phyloP scores from a whole-genome alignment of 2,888 invertebrate species.

The Junonia oenone region DNA sequence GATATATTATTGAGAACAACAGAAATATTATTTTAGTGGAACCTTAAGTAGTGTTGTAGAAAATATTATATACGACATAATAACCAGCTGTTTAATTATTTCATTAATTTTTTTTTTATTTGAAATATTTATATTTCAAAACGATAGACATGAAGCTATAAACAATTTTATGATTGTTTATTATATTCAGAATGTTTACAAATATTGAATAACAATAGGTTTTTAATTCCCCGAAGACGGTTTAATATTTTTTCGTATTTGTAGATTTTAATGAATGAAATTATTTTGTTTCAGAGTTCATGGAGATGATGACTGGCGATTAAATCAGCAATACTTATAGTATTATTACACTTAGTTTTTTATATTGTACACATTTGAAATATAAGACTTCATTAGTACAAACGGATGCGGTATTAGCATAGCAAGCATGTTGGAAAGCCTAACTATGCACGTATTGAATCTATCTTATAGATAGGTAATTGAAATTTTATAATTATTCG shows the following conservation, averaged over 20 bases:
- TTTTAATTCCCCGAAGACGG: neutral
- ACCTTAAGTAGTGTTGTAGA: too few relatives aligned
- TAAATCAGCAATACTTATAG: constrained; percentile 67
- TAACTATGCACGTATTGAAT: constrained; percentile 36
- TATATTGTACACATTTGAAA: constrained; percentile 49
- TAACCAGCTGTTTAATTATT: too few relatives aligned
- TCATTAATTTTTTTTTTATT: too few relatives aligned
- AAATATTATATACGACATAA: too few relatives aligned
- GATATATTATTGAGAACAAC: too few relatives aligned
- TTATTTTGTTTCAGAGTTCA: constrained; percentile 85
- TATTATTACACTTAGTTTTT: constrained; percentile 53
- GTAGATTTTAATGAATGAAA: neutral
- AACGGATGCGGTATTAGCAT: constrained; percentile 73
- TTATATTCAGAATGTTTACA: too few relatives aligned
- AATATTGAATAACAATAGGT: neutral
- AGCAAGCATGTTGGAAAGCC: constrained; percentile 31
- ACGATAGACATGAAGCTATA: too few relatives aligned
- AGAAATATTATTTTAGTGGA: too few relatives aligned
- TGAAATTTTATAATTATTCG: constrained; percentile 38
- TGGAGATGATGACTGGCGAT: constrained; percentile 97
- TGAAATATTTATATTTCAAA: too few relatives aligned
- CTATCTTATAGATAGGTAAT: constrained; percentile 69
- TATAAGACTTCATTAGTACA: constrained; percentile 65
- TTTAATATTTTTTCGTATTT: neutral
- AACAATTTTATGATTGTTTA: too few relatives aligned